These are phyloP conservation scores for Cremastinae sp. DNA, from an alignment of 2,888 invertebrate species.

Conservation along the genomic window DNA sequence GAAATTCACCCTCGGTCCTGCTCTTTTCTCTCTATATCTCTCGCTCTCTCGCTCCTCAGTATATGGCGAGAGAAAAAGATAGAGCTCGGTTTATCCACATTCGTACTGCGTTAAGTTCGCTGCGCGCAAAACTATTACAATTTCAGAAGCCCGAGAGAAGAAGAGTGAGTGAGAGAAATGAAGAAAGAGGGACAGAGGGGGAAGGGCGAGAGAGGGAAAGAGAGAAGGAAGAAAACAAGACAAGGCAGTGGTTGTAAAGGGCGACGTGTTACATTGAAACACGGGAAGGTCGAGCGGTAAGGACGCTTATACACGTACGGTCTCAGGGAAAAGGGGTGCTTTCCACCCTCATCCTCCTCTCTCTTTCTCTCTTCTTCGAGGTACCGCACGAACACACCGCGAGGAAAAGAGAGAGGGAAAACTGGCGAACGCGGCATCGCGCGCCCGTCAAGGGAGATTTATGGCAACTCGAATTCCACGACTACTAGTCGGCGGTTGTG, in stretches of 20 bases:
- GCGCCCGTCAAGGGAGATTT: slow-evolving; percentile 80
- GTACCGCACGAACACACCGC: slow-evolving; percentile 54
- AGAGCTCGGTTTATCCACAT: slow-evolving; percentile 34
- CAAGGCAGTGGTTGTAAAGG: slow-evolving; percentile 42
- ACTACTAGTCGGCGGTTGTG: slow-evolving; percentile 76
- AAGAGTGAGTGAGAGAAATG: slow-evolving; percentile 44
- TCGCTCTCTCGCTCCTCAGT: slow-evolving; percentile 5
- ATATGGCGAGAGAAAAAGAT: slow-evolving; percentile 41
- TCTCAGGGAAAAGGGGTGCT: slow-evolving; percentile 39
- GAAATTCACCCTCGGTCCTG: slow-evolving; percentile 47
- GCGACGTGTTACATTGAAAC: slow-evolving; percentile 41
- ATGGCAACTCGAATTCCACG: slow-evolving; percentile 81
- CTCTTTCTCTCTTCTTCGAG: slow-evolving; percentile 64
- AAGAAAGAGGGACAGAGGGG: slow-evolving; percentile 18
- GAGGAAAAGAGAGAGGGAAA: not conserved
- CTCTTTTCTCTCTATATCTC: slow-evolving; percentile 28
- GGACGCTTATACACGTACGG: slow-evolving; percentile 34
- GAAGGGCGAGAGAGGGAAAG: slow-evolving; percentile 6
- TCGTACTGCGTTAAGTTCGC: slow-evolving; percentile 70
- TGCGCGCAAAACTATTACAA: slow-evolving; percentile 77
- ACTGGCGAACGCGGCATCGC: slow-evolving; percentile 75
- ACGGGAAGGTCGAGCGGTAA: slow-evolving; percentile 45
- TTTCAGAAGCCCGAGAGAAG: slow-evolving; percentile 69
- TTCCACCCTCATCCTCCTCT: slow-evolving; percentile 66
- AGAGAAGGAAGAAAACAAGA: slow-evolving; percentile 35